Conservation (phyloP, 2,113 vertebrate genomes). For the Salvelinus sp. region DNA sequence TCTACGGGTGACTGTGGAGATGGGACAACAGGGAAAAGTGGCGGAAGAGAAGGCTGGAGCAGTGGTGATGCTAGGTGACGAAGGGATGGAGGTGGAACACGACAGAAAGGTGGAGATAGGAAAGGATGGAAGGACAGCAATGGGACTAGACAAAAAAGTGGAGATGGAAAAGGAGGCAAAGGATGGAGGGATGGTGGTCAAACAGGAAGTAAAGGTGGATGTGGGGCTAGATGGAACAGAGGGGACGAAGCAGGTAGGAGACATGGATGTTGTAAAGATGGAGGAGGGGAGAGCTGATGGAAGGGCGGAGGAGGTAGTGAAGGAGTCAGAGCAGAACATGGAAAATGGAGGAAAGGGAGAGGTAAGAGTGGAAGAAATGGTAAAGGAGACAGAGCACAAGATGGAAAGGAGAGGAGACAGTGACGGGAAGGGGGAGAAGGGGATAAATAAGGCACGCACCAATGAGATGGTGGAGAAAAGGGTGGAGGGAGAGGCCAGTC, state of each 20-base stretch:
- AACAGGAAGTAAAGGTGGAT: constrained; percentile 13
- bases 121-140: background rate
- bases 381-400: constrained; percentile 25
- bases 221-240: background rate
- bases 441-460: background rate
- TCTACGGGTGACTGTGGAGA: constrained; percentile 45
- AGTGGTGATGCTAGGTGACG: background rate
- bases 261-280: constrained; percentile 56
- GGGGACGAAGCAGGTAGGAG: constrained; percentile 17
- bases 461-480: constrained; percentile 10
- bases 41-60: too few species aligned
- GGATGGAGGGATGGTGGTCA: background rate
- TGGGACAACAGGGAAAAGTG: constrained; percentile 5
- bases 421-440: constrained; percentile 6
- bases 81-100: background rate
- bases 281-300: constrained; percentile 57
- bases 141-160: background rate
- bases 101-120: background rate
- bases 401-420: constrained; percentile 8
- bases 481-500: background rate
- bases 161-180: constrained; percentile 15
- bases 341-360: constrained; percentile 64
- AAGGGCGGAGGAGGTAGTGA: background rate
- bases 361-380: constrained; percentile 9
- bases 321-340: constrained; percentile 9